These are phyloP conservation scores for Eupeodes corollae DNA, from an alignment of 1,140 invertebrate species.

Conservation along the genomic window DNA sequence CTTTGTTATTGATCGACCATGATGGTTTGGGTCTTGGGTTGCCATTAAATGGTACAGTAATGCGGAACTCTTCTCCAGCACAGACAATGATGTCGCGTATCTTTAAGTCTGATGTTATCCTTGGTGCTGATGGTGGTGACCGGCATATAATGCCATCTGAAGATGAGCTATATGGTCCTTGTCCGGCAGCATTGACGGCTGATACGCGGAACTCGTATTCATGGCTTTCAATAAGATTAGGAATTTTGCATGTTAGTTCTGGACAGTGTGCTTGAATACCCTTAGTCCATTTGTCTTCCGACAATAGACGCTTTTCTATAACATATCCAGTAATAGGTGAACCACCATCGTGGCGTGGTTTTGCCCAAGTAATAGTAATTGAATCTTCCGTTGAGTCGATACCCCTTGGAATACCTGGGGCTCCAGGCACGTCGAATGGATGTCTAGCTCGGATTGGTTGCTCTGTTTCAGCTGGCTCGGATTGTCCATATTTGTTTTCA, in stretches of 20 bases:
- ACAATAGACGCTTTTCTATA: conserved; percentile 81
- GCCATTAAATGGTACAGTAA: conserved; percentile 81
- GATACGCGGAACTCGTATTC: conserved; percentile 96
- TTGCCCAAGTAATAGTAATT: conserved; percentile 86
- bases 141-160: conserved; percentile 84
- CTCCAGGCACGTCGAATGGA: conserved; percentile 88
- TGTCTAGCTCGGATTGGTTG: conserved; percentile 87
- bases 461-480: conserved; percentile 77
- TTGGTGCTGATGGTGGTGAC: conserved; percentile 75
- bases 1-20: conserved; percentile 81
- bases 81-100: conserved; percentile 90
- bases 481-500: conserved; percentile 92
- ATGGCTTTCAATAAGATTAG: conserved; percentile 83
- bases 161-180: conserved; percentile 80
- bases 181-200: conserved; percentile 90
- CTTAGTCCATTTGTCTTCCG: conserved; percentile 85
- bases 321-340: conserved; percentile 84
- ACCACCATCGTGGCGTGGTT: conserved; percentile 87
- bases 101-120: conserved; percentile 85
- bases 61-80: conserved; percentile 90
- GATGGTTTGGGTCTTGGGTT: conserved; percentile 78
- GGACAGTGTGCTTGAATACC: conserved; percentile 71
- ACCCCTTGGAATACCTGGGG: conserved; percentile 76
- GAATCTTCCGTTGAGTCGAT: conserved; percentile 85
- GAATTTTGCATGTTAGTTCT: conserved; percentile 70